A percentile compares a stretch with the other conserved stretches of the same genome.
Evolutionary conservation across 2,888 invertebrate species (phyloP).

Genomic region (Lithophane socia): DNA sequence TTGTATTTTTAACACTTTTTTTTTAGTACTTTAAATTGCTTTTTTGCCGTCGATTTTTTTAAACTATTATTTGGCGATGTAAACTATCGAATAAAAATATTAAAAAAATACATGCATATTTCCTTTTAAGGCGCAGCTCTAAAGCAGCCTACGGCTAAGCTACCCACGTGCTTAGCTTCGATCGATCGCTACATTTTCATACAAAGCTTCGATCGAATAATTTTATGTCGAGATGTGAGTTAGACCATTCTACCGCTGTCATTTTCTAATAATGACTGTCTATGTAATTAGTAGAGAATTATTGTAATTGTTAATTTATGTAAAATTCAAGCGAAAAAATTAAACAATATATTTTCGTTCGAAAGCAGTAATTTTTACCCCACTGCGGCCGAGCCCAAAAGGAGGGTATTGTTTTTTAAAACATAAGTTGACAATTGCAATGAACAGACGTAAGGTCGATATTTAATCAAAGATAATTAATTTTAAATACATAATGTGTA

Average conservation of each 20-base stretch:
- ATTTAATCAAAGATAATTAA: slow-evolving; percentile 58
- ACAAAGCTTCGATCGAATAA: too few relatives aligned
- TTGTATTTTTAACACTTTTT: too few relatives aligned
- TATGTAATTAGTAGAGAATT: slow-evolving; percentile 13
- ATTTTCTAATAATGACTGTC: slow-evolving; percentile 16
- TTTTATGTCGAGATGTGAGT: background rate
- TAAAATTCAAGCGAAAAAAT: background rate
- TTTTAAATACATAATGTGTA: slow-evolving; percentile 64
- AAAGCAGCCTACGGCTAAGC: too few relatives aligned
- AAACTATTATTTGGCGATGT: too few relatives aligned
- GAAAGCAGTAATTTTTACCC: background rate
- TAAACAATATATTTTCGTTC: background rate
- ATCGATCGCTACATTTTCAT: too few relatives aligned
- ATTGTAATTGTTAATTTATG: slow-evolving; percentile 29
- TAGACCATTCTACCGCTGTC: background rate
- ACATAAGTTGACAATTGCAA: slow-evolving; percentile 30
- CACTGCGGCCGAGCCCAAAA: background rate
- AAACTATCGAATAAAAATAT: too few relatives aligned
- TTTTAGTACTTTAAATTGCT: too few relatives aligned
- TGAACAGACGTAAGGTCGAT: slow-evolving; percentile 36
- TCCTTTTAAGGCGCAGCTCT: too few relatives aligned
- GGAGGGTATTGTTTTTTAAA: background rate
- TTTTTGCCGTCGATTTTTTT: too few relatives aligned
- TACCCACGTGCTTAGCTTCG: too few relatives aligned
- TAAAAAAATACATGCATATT: too few relatives aligned